Evolutionary conservation across 2,888 invertebrate species (phyloP), one percentile per base, ranked within the genome.

Genomic region (Lasioglossum figueresi): DNA sequence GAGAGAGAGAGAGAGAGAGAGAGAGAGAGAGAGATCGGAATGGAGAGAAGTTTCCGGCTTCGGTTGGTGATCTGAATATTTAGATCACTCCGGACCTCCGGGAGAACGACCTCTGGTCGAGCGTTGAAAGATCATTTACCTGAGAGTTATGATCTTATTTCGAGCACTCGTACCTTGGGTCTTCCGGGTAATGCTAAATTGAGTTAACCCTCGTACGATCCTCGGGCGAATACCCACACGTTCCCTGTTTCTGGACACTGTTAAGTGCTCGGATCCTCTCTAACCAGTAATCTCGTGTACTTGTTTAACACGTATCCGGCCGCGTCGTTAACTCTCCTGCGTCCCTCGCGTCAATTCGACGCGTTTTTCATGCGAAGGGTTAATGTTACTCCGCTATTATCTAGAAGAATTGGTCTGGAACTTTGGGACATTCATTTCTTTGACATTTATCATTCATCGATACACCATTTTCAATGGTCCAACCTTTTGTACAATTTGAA

Each of bases 51-150:
- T 73, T 82, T 79, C 75, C 68, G 48, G 71, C 56, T 79, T 72
- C 77, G 80, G 73, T 82, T 34, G 77, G 66, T 71, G 86, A 90
- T 92, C 88, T 91, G 91, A 92, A 92, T 92, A 92, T 92, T 92
- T 91, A 92, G 88, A 91, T 92, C 88, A 88, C 81, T 80, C 86
- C 79, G 73, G 83, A 83, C 85, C 87, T 86, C 84, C 85, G 63
- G 79, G 78, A 76, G 83, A 85, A 82, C 80, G 83, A 85, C 86
- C 84, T 75, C 80, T 66, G 76, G 77, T 68, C 78, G 63, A 63
- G 76, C 79, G 63, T 73, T 73, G 81, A 80, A 83, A 68, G 85
- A 88, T 90, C 89, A 88, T 83, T 89, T 88, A 72, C 83, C 73
- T 45, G 71, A 82, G 74, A 88, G 83, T 84, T 77, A 88, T 68